phyloP scores from a whole-genome alignment of 1,140 invertebrate species.

The Drosophila persimilis region DNA sequence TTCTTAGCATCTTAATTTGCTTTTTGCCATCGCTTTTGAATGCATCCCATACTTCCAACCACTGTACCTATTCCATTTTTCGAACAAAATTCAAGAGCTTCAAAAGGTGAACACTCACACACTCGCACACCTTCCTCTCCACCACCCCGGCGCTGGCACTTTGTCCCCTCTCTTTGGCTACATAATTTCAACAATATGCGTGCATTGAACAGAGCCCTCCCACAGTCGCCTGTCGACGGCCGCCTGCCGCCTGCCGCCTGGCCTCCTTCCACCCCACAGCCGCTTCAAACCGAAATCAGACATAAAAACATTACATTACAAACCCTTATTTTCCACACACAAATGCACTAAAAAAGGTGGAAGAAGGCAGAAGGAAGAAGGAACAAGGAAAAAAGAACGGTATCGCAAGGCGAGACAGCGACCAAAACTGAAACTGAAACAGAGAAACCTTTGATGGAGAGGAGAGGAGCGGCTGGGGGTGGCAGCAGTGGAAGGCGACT shows the following conservation, averaged over 20 bases:
- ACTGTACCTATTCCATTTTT: slow-evolving; percentile 45
- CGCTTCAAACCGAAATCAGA: slow-evolving; percentile 79
- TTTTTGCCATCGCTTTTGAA: too few relatives aligned
- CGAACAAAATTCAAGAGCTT: slow-evolving; percentile 45
- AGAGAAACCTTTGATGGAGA: slow-evolving; percentile 25
- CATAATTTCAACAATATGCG: slow-evolving; percentile 83
- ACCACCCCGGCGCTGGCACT: slow-evolving; percentile 2
- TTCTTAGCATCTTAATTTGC: not conserved
- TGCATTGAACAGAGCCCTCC: slow-evolving; percentile 50
- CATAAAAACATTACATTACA: slow-evolving; percentile 82
- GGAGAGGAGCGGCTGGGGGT: slow-evolving; percentile 17
- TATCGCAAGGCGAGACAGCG: slow-evolving; percentile 43
- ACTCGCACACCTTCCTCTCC: slow-evolving; percentile 1
- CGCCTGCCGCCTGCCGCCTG: not conserved
- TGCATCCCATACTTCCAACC: not conserved
- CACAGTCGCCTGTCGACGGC: not conserved
- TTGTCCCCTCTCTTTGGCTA: slow-evolving; percentile 47
- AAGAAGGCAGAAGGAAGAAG: slow-evolving; percentile 34
- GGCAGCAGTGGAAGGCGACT: slow-evolving; percentile 36
- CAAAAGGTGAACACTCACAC: slow-evolving; percentile 68
- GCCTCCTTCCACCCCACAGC: slow-evolving; percentile 25
- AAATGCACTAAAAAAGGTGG: slow-evolving; percentile 31
- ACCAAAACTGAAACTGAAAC: slow-evolving; percentile 70
- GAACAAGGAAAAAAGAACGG: slow-evolving; percentile 47
- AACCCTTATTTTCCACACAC: slow-evolving; percentile 79